Evolutionary conservation across 2,888 invertebrate species (phyloP), one percentile per base, ranked within the genome.

Genomic region (Phorcus lineatus): DNA sequence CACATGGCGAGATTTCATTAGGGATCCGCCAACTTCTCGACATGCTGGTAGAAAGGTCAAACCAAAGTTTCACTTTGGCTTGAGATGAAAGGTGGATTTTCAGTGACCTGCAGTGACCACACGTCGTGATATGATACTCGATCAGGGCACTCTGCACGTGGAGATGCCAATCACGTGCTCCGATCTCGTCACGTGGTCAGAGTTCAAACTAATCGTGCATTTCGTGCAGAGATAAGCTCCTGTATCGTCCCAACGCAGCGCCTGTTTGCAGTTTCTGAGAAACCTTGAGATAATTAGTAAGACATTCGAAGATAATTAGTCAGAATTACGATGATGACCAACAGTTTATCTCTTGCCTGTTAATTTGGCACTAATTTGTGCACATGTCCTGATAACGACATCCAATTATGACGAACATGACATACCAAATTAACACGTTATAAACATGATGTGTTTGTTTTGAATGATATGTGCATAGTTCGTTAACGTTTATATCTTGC

Each of bases 21-120:
- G n/a, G 31, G 36, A 28, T 36, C 70, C 19, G n/a, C 70, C 36
- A 70, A 17, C 40, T 31, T 70, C 70, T 70, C 70, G 36, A 31
- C 19, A 31, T 40, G 70, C 40, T 70, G 16, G 16, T 16, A 36
- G 40, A 70, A 70, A 70, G 70, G 70, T 70, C 70, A 70, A 11
- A 19, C 70, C 36, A 70, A 70, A 70, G 70, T 70, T 70, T 31
- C 70, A 40, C 70, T 70, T 70, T 70, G 17, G 9, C 36, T 11
- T 31, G 16, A 70, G 70, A 70, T 70, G 70, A 70, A 70, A 70
- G 70, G 13, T 16, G 70, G 19, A 19, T 36, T 19, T 70, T 36
- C 70, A 40, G 70, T 70, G 70, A 40, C 70, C 70, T 70, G 70
- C 70, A 36, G 70, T 70, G 70, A 70, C 70, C 70, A 70, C 40